A percentile compares a stretch with the other conserved stretches of the same genome.
These are phyloP conservation scores for Sebastes melanostomus DNA, from an alignment of 2,797 vertebrate genomes.

Conservation along the genomic window DNA sequence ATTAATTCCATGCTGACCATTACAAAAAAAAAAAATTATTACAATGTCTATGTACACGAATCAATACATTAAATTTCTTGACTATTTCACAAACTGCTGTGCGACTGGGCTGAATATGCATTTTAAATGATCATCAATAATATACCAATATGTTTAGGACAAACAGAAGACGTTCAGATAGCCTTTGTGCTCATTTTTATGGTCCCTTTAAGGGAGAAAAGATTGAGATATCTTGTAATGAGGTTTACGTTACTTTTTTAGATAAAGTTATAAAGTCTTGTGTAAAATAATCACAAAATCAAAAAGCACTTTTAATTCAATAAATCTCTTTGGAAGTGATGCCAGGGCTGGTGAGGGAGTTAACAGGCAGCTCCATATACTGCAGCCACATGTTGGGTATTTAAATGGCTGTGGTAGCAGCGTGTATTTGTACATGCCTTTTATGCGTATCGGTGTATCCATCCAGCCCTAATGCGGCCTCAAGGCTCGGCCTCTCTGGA, in stretches of 20 bases:
- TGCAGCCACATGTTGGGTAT: slow-evolving; percentile 44
- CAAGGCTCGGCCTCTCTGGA: slow-evolving; percentile 47
- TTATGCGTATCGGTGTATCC: slow-evolving; percentile 36
- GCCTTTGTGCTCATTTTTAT: not conserved
- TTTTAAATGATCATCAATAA: not conserved
- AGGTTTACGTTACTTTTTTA: too few relatives aligned
- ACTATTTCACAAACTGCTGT: too few relatives aligned
- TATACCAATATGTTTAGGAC: not conserved
- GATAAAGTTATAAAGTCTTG: not conserved
- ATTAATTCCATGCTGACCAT: too few relatives aligned
- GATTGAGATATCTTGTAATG: not conserved
- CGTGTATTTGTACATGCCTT: slow-evolving; percentile 52
- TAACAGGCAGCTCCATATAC: slow-evolving; percentile 12
- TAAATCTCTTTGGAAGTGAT: slow-evolving; percentile 36
- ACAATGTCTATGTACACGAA: too few relatives aligned
- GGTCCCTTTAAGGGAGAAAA: not conserved
- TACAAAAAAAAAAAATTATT: too few relatives aligned
- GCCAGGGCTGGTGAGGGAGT: slow-evolving; percentile 30
- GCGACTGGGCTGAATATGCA: not conserved
- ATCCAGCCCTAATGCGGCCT: slow-evolving; percentile 56
- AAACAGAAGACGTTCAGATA: not conserved
- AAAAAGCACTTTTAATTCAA: slow-evolving; percentile 26
- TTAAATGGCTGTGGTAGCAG: slow-evolving; percentile 42
- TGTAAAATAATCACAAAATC: not conserved
- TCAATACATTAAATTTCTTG: too few relatives aligned